Conservation (phyloP, 2,797 vertebrate genomes). For the Denticeps clupeoides region DNA sequence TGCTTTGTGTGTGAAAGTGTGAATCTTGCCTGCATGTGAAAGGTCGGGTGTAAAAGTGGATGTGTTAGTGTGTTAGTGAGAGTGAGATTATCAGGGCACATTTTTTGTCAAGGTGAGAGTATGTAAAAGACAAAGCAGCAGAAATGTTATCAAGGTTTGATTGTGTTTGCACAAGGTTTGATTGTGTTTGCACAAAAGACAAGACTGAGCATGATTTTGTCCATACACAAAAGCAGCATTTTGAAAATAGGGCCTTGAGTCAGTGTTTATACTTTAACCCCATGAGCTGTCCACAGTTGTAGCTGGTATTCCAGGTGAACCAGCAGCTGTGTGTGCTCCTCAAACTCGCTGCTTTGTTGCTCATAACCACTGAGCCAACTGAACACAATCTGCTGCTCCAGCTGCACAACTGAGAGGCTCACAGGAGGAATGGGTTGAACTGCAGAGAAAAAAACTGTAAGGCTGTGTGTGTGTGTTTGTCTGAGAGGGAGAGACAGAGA, state of each 20-base stretch:
- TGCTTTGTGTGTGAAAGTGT: too few relatives aligned
- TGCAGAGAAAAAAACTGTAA: conserved; percentile 21
- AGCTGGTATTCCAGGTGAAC: conserved; percentile 36
- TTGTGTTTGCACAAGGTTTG: too few relatives aligned
- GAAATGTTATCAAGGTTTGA: too few relatives aligned
- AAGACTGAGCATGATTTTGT: too few relatives aligned
- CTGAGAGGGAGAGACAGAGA: background rate
- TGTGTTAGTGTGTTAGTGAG: too few relatives aligned
- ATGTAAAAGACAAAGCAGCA: too few relatives aligned
- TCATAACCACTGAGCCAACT: conserved; percentile 53
- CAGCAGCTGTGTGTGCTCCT: rapidly evolving
- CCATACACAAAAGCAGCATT: background rate
- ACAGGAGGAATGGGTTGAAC: conserved; percentile 49
- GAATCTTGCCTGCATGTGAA: too few relatives aligned
- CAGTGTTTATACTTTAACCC: background rate
- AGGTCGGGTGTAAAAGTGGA: too few relatives aligned
- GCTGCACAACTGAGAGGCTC: conserved; percentile 34
- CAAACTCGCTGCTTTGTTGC: background rate
- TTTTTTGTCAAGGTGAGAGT: too few relatives aligned
- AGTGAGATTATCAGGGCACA: too few relatives aligned
- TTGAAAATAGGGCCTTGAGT: background rate
- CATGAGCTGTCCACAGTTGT: background rate
- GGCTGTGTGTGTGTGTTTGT: background rate
- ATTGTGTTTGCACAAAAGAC: too few relatives aligned
- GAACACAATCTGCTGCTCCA: conserved; percentile 33